phyloP scores from a whole-genome alignment of 1,140 invertebrate genomes.

The Euborellia annulipes region DNA sequence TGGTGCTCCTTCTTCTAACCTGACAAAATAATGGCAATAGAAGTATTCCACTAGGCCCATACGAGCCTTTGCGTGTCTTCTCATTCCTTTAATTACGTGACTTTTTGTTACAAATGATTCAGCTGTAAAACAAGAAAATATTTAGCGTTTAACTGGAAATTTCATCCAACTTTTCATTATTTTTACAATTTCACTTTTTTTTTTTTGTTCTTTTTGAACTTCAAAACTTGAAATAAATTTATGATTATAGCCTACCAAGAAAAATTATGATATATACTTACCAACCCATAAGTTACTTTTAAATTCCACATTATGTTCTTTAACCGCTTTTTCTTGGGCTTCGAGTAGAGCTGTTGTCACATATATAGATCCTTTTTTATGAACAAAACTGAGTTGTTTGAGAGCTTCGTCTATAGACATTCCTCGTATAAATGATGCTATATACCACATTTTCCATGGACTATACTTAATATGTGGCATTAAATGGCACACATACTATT shows the following conservation, averaged over 20 bases:
- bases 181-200: no score
- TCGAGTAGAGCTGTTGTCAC: conserved; percentile 70
- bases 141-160: background rate
- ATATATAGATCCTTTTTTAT: conserved; percentile 65
- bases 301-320: conserved; percentile 86
- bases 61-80: conserved; percentile 60
- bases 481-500: conserved; percentile 72
- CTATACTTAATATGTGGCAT: conserved; percentile 76
- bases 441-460: conserved; percentile 83
- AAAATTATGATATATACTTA: conserved; percentile 34
- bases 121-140: conserved; percentile 38
- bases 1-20: conserved; percentile 80
- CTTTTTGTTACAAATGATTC: conserved; percentile 72
- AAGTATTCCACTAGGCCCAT: conserved; percentile 57
- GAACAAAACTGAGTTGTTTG: conserved; percentile 70
- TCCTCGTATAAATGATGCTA: conserved; percentile 70
- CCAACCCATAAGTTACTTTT: conserved; percentile 92
- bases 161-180: background rate
- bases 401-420: conserved; percentile 88
- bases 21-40: conserved; percentile 76
- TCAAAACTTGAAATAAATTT: background rate
- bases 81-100: conserved; percentile 56
- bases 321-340: conserved; percentile 74
- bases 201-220: no score
- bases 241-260: background rate